Conservation (phyloP, 2,888 invertebrate genomes). For the Mesoligia furuncula region DNA sequence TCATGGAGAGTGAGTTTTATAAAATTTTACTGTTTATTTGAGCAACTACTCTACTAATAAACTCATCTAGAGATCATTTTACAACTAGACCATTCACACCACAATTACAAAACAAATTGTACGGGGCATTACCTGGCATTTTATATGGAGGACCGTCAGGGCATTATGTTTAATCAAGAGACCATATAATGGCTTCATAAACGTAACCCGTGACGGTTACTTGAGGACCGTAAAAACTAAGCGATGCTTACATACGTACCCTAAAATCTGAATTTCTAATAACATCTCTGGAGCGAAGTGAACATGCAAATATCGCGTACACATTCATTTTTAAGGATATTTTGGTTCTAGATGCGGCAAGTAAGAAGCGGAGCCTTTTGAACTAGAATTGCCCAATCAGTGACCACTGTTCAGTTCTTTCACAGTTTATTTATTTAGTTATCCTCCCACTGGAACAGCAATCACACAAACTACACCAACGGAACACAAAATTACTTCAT, state of each 20-base stretch:
- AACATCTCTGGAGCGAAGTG: constrained; percentile 82
- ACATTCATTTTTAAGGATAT: constrained; percentile 77
- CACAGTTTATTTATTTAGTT: not conserved
- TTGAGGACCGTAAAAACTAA: constrained; percentile 82
- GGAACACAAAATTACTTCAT: no score
- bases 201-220: constrained; percentile 68
- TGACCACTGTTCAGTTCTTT: not conserved
- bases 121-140: constrained; percentile 34
- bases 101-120: constrained; percentile 46
- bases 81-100: constrained; percentile 19
- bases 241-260: constrained; percentile 74
- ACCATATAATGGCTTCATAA: constrained; percentile 70
- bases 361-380: not conserved
- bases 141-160: constrained; percentile 42
- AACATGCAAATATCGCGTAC: constrained; percentile 85
- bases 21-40: not conserved
- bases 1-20: not conserved
- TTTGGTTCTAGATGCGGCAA: constrained; percentile 68
- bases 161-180: constrained; percentile 69
- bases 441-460: no score
- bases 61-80: constrained; percentile 18
- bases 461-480: no score
- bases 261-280: constrained; percentile 88
- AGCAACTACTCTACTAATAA: not conserved
- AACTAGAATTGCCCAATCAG: not conserved